Evolutionary conservation across 2,888 invertebrate species (phyloP).

Genomic region (Pseudococcus jackbeardsleyi): DNA sequence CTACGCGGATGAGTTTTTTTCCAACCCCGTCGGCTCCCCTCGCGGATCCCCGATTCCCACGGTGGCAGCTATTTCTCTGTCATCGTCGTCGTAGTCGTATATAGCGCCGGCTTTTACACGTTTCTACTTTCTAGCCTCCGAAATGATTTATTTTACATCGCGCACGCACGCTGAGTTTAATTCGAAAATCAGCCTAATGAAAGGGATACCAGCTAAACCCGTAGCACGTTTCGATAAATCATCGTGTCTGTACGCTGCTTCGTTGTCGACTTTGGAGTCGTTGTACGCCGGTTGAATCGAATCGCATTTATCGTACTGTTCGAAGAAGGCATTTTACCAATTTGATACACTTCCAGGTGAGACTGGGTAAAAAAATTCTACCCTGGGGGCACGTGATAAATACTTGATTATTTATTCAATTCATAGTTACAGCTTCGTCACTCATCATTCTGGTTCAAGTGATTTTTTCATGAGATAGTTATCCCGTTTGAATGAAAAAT

Average conservation of each 20-base stretch:
- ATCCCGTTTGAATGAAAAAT: too few species aligned
- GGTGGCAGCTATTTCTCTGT: neutral
- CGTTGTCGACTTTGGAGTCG: neutral
- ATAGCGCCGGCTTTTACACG: neutral
- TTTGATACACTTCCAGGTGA: too few species aligned
- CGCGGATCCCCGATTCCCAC: neutral
- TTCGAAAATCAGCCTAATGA: constrained; percentile 23
- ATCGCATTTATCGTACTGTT: neutral
- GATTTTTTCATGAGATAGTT: too few species aligned
- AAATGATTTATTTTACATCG: constrained; percentile 9
- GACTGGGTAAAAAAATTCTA: too few species aligned
- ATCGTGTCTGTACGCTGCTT: neutral
- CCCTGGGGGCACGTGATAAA: neutral
- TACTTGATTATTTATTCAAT: neutral
- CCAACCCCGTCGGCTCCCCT: too few species aligned
- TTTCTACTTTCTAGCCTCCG: neutral
- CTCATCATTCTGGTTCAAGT: too few species aligned
- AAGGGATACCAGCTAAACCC: neutral
- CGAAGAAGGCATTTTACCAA: neutral
- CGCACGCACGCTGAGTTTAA: constrained; percentile 5
- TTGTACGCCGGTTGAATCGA: neutral
- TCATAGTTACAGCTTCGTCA: too few species aligned
- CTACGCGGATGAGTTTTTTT: constrained; percentile 19
- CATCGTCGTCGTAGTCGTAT: neutral
- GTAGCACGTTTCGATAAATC: constrained; percentile 1